phyloP scores from a whole-genome alignment of 1,140 invertebrate genomes.

The Apocrypta bakeri region DNA sequence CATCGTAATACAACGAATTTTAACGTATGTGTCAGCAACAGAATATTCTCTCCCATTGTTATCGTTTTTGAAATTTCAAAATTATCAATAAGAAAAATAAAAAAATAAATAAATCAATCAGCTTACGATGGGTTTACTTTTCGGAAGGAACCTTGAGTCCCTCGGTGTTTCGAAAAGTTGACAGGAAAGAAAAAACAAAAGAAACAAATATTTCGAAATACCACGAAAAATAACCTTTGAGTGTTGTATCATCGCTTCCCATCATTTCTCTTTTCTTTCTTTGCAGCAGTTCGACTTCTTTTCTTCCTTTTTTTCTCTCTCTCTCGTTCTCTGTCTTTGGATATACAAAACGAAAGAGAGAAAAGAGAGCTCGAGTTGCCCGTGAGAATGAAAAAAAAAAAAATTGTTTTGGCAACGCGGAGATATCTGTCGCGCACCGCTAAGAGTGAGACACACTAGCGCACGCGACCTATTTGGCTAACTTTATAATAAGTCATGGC shows the following conservation, averaged over 20 bases:
- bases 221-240: not conserved
- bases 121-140: too few relatives aligned
- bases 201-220: not conserved
- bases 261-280: not conserved
- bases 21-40: too few relatives aligned
- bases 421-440: slow-evolving; percentile 30
- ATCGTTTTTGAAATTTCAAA: too few relatives aligned
- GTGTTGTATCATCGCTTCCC: not conserved
- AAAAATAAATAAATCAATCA: not conserved
- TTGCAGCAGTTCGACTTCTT: not conserved
- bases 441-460: slow-evolving; percentile 24
- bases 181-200: not conserved
- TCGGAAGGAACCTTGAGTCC: not conserved
- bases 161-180: not conserved
- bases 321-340: not conserved
- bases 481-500: slow-evolving; percentile 50
- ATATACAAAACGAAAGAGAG: not conserved
- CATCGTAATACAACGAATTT: too few relatives aligned
- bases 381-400: slow-evolving; percentile 16
- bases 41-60: too few relatives aligned
- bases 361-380: not conserved
- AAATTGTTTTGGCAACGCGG: slow-evolving; percentile 32
- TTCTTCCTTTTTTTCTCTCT: not conserved
- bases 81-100: not conserved
- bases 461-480: slow-evolving; percentile 48